Evolutionary conservation across 2,888 invertebrate genomes (phyloP), one percentile per base, ranked within the genome.

Genomic region (Limnephilus rhombicus): DNA sequence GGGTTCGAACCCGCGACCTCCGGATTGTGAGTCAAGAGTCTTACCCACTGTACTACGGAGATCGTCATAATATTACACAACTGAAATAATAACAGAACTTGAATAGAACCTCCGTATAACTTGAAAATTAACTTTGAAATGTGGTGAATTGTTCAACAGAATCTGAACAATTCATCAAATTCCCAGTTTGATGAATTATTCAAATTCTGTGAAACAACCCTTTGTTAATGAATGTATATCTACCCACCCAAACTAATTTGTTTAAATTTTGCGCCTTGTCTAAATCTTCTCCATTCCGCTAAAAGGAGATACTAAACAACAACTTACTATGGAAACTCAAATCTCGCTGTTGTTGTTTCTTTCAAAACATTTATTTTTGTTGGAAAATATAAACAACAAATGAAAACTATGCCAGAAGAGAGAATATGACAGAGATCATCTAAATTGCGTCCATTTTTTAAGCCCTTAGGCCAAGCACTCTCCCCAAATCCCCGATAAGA

Each of bases 401-500:
- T 68, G 68, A 68, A 68, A 68, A 68, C 68, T 68, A 68, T 68
- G 68, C 24, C 68, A 24, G 68, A 68, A 68, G 68, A 68, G 9
- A 68, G 68, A 68, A 24, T 68, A n/a, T 68, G 68, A 68, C 24
- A 24, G 68, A n/a, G 68, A 68, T 68, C 68, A n/a, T 68, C 68
- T 68, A 68, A 68, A 68, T 83, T 18, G 24, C 24, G 83, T 83
- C 83, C 37, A 24, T 83, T 86, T 45, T 45, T 86, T 45, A 29
- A 45, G n/a, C 86, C 86, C 86, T 37, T 2, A 29, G 45, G 86
- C 68, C 45, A 41, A 29, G 45, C 29, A 86, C 45, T 45, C 49
- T 24, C 24, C 45, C 86, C 86, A 45, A 37, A 45, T 86, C 49
- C 29, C 24, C 49, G 86, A 86, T 86, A 86, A 45, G 86, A 45